Evolutionary conservation across 2,113 vertebrate genomes (phyloP), one percentile per base, ranked within the genome.

Genomic region (Mystacornis crossleyi): DNA sequence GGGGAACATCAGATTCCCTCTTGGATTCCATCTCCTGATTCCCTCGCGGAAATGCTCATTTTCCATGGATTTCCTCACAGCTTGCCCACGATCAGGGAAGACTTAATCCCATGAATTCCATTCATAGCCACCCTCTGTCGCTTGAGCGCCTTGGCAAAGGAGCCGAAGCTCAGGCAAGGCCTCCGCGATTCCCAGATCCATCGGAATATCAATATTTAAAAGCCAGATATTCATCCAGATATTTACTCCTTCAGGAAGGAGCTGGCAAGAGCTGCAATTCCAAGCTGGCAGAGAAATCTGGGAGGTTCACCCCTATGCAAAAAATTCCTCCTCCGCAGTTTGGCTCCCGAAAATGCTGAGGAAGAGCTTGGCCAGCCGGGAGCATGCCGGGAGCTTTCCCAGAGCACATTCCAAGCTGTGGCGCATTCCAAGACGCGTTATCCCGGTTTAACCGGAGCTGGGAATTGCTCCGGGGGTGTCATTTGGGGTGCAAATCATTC

Each of bases 31-130:
- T 7, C 50, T 73, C 24, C 57, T 3, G 48, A 17, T 65, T 31
- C 36, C 11, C 51, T 0, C 0, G 2, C 0, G 3, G 55, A 43
- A 34, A 24, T 1, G 18, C 31, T 34, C 7, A 1, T 51, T 53
- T 40, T 45, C 21, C 14, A 4, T 6, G 48, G n/a, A 10, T 78
- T 58, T 65, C 40, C 65, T 67, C 70, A 3, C 51, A 8, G 11
- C 25, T 51, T 14, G 1, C 38, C 75, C 45, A 0, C 23, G 10
- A 10, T n/a, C 6, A 9, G 20, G 33, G 40, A 43, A 11, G 40
- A 11, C 3, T 1, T 3, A 8, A 81, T 55, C 77, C 25, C 42
- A 0, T 11, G 3, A 31, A 33, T 67, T 66, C 61, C 62, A 5
- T 67, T 62, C 33, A 29, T 12, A 4, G 51, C 34, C 36, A 0